Percentiles rank a stretch among this genome's conserved stretches.
Conservation (phyloP, 2,888 invertebrate genomes). For the Tachina lurida region DNA sequence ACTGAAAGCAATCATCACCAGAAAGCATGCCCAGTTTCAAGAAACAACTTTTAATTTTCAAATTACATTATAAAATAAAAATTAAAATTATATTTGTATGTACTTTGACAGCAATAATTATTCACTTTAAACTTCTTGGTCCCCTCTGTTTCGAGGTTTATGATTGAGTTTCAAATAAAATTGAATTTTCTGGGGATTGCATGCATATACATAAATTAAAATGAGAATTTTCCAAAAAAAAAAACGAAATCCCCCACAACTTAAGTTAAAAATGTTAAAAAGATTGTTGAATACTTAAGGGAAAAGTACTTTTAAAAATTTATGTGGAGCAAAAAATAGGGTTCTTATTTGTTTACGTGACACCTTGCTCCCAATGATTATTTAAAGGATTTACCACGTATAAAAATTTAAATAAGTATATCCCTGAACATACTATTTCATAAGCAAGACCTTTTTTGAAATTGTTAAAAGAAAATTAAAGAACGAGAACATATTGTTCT, state of each 20-base stretch:
- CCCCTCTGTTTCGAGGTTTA: neutral
- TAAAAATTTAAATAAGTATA: too few relatives aligned
- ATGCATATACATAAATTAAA: constrained; percentile 15
- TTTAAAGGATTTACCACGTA: neutral
- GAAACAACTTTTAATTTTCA: too few relatives aligned
- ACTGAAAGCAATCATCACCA: too few relatives aligned
- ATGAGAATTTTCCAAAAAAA: neutral
- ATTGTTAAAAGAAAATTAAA: too few relatives aligned
- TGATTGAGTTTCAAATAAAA: constrained; percentile 15
- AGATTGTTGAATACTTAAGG: neutral
- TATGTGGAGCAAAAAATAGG: too few relatives aligned
- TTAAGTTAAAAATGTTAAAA: neutral
- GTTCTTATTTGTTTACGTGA: neutral
- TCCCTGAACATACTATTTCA: too few relatives aligned
- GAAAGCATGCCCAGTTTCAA: too few relatives aligned
- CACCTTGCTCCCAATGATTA: neutral
- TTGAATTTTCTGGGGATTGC: constrained; percentile 27
- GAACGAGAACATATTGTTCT: too few relatives aligned
- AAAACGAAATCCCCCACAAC: neutral
- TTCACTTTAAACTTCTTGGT: neutral
- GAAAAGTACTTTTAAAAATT: neutral
- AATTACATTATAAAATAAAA: too few relatives aligned
- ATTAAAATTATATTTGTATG: too few relatives aligned
- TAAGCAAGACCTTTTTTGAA: too few relatives aligned
- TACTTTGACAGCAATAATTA: neutral